Percentiles rank a stretch among this genome's conserved stretches.
phyloP scores from a whole-genome alignment of 2,113 vertebrate genomes.

The Tor tambroides region DNA sequence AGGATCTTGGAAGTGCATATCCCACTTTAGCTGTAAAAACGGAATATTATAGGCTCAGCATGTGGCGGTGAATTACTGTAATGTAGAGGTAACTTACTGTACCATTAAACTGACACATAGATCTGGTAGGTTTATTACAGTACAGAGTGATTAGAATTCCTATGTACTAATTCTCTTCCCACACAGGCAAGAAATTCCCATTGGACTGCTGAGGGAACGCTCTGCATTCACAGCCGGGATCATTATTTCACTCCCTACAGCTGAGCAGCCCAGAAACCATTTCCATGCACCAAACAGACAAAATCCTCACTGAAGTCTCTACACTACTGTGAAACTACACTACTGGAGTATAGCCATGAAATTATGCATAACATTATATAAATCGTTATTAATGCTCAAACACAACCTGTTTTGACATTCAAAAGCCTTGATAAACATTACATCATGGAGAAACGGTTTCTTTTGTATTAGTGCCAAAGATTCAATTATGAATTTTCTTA shows the following conservation, averaged over 20 bases:
- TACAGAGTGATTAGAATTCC: conserved; percentile 18
- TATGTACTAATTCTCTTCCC: conserved; percentile 14
- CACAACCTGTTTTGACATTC: neutral
- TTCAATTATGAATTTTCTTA: neutral
- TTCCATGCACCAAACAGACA: conserved; percentile 1
- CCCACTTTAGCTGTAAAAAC: neutral
- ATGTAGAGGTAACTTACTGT: neutral
- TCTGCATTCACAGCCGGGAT: conserved; percentile 24
- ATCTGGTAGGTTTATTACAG: conserved; percentile 13
- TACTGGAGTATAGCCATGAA: neutral
- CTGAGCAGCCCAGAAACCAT: conserved; percentile 9
- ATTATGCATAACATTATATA: neutral
- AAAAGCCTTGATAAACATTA: neutral
- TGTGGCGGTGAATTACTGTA: neutral
- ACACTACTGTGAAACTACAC: neutral
- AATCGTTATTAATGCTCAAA: neutral
- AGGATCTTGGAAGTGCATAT: neutral
- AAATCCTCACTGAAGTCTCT: neutral
- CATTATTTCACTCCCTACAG: conserved; percentile 37
- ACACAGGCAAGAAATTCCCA: conserved; percentile 32
- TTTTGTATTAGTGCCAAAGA: neutral
- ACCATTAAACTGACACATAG: conserved; percentile 1
- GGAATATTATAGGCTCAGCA: neutral
- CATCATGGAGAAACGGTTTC: neutral
- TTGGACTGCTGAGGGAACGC: neutral